Conservation (phyloP, 2,797 vertebrate species). For the Poeciliopsis turneri region DNA sequence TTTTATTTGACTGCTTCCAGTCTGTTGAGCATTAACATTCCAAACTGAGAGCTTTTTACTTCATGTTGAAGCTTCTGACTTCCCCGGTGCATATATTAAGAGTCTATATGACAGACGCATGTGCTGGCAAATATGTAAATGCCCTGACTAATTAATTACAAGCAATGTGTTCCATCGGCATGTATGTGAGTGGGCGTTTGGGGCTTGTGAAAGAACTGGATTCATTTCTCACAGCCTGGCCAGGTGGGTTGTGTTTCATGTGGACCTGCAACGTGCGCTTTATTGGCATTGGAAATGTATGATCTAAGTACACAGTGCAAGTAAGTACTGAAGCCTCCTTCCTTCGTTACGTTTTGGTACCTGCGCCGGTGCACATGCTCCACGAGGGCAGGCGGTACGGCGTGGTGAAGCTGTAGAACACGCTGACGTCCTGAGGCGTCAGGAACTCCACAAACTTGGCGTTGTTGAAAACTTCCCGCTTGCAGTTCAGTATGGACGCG, state of each 20-base stretch:
- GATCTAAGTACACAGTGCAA: background rate
- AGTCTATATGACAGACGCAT: slow-evolving; percentile 12
- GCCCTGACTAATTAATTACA: slow-evolving; percentile 49
- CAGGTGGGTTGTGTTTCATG: slow-evolving; percentile 12
- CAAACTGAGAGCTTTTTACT: background rate
- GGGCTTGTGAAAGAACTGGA: slow-evolving; percentile 18
- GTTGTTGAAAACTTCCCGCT: slow-evolving; percentile 85
- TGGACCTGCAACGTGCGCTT: slow-evolving; percentile 27
- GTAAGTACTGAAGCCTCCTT: background rate
- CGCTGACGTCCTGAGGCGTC: slow-evolving; percentile 91
- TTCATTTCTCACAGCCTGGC: slow-evolving; percentile 12
- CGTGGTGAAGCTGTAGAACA: slow-evolving; percentile 94
- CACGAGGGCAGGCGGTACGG: slow-evolving; percentile 91
- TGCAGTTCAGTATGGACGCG: slow-evolving; percentile 88
- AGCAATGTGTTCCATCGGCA: slow-evolving; percentile 37
- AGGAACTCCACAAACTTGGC: slow-evolving; percentile 96
- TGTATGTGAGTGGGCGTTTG: slow-evolving; percentile 25
- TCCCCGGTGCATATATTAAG: background rate
- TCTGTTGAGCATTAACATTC: slow-evolving; percentile 31
- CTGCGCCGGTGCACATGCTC: slow-evolving; percentile 88
- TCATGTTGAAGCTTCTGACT: background rate
- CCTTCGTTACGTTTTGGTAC: slow-evolving; percentile 61
- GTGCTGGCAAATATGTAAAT: slow-evolving; percentile 24
- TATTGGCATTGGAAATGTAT: background rate
- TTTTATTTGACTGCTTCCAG: slow-evolving; percentile 9